Conservation (phyloP, 2,113 vertebrate genomes). For the Dascyllus trimaculatus region DNA sequence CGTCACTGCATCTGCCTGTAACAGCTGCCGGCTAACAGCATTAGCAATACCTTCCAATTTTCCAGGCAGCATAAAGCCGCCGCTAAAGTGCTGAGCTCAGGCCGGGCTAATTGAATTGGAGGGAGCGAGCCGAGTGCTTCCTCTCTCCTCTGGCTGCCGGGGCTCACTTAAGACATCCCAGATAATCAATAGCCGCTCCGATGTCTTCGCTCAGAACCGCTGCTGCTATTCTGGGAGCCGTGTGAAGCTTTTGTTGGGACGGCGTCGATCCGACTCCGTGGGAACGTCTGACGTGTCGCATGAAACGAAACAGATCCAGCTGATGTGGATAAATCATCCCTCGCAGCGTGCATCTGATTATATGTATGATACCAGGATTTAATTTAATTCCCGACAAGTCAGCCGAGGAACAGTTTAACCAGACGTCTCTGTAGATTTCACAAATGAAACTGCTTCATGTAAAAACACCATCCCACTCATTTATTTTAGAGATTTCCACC, state of each 20-base stretch:
- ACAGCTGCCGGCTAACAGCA: constrained; percentile 53
- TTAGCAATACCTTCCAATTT: constrained; percentile 61
- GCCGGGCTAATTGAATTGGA: constrained; percentile 56
- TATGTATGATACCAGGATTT: too few relatives aligned
- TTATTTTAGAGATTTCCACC: too few relatives aligned
- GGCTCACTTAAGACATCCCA: constrained; percentile 50
- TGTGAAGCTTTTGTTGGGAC: constrained; percentile 14
- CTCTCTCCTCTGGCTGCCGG: constrained; percentile 36
- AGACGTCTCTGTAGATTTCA: too few relatives aligned
- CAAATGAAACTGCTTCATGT: too few relatives aligned
- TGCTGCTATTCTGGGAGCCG: constrained; percentile 50
- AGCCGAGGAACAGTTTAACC: too few relatives aligned
- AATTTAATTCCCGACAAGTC: too few relatives aligned
- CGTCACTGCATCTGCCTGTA: constrained; percentile 16
- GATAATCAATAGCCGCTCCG: constrained; percentile 64
- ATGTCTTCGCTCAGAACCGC: constrained; percentile 36
- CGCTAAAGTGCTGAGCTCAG: constrained; percentile 70
- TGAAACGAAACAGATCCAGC: too few relatives aligned
- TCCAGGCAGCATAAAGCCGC: constrained; percentile 46
- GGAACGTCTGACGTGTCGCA: background rate
- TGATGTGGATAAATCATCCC: too few relatives aligned
- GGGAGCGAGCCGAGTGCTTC: constrained; percentile 55
- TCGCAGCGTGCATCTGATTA: too few relatives aligned
- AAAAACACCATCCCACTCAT: too few relatives aligned
- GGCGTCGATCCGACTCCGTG: background rate